Percentiles rank a stretch among this genome's conserved stretches.
These are phyloP conservation scores for Corapipo altera DNA, from an alignment of 2,113 vertebrate genomes.

Conservation along the genomic window DNA sequence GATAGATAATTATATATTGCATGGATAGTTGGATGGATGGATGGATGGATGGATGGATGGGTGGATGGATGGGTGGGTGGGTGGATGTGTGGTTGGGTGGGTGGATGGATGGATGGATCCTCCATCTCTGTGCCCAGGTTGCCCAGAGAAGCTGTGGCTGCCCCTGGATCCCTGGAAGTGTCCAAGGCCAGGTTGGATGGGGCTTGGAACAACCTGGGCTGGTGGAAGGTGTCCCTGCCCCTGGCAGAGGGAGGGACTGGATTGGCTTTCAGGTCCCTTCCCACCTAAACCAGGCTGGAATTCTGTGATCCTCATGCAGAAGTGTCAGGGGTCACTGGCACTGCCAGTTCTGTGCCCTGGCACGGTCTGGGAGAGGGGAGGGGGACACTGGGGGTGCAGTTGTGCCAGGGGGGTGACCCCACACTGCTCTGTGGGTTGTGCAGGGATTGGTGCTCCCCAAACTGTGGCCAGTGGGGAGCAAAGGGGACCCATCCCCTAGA, in stretches of 20 bases:
- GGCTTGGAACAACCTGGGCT: background rate
- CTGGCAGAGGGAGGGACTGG: background rate
- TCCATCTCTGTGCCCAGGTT: background rate
- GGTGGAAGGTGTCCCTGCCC: rapidly evolving
- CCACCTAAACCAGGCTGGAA: background rate
- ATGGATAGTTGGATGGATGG: too few species aligned
- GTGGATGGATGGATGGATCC: background rate
- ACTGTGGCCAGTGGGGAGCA: rapidly evolving
- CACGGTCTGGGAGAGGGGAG: rapidly evolving
- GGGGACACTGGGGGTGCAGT: rapidly evolving
- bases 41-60: too few species aligned
- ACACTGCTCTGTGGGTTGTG: background rate
- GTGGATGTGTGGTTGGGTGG: too few species aligned
- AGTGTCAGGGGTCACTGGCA: background rate
- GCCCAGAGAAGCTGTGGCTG: background rate
- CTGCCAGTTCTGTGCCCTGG: rapidly evolving
- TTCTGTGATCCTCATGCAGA: background rate
- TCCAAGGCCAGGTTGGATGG: background rate
- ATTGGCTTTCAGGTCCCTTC: background rate
- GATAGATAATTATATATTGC: too few species aligned
- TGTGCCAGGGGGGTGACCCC: background rate
- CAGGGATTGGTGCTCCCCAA: rapidly evolving
- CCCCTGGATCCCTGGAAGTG: background rate
- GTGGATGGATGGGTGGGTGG: background rate
- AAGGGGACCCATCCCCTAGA: rapidly evolving